Percentiles rank a stretch among this genome's conserved stretches.
Conservation (phyloP, 2,888 invertebrate species). For the Ennomos erosarius region DNA sequence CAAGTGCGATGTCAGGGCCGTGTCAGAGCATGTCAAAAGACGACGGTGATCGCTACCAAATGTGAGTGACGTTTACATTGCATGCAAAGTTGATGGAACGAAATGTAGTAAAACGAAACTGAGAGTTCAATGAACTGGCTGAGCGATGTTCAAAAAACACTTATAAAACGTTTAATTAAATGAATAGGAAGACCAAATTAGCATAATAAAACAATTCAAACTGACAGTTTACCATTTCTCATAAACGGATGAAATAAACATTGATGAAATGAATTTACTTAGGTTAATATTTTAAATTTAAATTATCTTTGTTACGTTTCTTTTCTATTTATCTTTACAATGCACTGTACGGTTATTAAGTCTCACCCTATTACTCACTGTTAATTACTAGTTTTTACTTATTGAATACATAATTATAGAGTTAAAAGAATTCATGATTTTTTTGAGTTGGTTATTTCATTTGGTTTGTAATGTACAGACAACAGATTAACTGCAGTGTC, state of each 20-base stretch:
- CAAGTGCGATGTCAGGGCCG: slow-evolving; percentile 42
- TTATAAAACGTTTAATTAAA: slow-evolving; percentile 8
- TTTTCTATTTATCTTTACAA: too few relatives aligned
- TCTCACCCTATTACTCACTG: too few relatives aligned
- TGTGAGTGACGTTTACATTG: slow-evolving; percentile 31
- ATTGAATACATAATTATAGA: too few relatives aligned
- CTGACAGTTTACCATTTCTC: slow-evolving; percentile 2
- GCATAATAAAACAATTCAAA: background rate
- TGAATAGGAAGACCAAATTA: slow-evolving; percentile 3
- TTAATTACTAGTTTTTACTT: too few relatives aligned
- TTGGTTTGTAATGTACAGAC: slow-evolving; percentile 36
- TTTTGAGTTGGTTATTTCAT: background rate
- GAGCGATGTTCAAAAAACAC: background rate
- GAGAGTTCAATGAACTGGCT: background rate
- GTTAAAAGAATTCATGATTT: background rate
- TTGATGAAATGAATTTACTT: background rate
- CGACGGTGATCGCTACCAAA: slow-evolving; percentile 40
- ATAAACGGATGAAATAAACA: background rate
- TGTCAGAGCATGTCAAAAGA: slow-evolving; percentile 49
- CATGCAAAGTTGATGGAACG: slow-evolving; percentile 25
- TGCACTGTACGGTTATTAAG: too few relatives aligned
- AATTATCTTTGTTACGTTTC: too few relatives aligned
- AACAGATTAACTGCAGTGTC: slow-evolving; percentile 60
- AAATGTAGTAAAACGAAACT: slow-evolving; percentile 5
- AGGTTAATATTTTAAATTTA: background rate